Conservation (phyloP, 2,113 vertebrate species). For the Platycercus adscitus region DNA sequence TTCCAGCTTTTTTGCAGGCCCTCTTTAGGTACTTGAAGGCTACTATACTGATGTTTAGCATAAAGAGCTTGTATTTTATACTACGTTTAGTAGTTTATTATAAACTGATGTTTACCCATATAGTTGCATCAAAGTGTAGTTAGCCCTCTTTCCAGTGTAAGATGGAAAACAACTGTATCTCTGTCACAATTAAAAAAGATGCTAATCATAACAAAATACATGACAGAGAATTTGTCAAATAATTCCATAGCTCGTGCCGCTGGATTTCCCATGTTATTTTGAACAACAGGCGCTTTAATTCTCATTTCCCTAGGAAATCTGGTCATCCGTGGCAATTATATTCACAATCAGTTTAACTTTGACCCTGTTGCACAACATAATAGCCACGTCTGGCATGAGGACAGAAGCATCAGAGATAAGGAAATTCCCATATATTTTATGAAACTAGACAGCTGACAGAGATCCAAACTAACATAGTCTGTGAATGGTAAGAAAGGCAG, state of each 20-base stretch:
- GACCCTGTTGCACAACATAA: not conserved
- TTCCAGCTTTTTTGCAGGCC: not conserved
- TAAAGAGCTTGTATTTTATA: not conserved
- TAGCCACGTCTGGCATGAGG: not conserved
- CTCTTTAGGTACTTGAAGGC: not conserved
- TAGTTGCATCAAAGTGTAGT: not conserved
- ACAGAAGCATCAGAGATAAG: not conserved
- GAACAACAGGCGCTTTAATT: not conserved
- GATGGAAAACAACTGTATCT: not conserved
- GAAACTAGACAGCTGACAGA: not conserved
- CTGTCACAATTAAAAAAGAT: not conserved
- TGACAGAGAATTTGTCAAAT: not conserved
- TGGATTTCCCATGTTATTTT: not conserved
- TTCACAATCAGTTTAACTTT: not conserved
- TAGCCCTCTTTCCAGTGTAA: not conserved
- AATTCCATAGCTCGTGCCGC: not conserved
- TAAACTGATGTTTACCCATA: not conserved
- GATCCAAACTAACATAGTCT: not conserved
- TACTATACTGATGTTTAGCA: not conserved
- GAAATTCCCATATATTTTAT: not conserved
- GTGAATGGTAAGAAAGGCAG: constrained; percentile 4
- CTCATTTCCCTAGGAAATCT: not conserved
- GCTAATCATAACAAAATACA: not conserved
- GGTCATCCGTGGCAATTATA: not conserved
- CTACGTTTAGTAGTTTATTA: not conserved